Evolutionary conservation across 2,797 vertebrate species (phyloP).

Genomic region (Onychomys arenicola): DNA sequence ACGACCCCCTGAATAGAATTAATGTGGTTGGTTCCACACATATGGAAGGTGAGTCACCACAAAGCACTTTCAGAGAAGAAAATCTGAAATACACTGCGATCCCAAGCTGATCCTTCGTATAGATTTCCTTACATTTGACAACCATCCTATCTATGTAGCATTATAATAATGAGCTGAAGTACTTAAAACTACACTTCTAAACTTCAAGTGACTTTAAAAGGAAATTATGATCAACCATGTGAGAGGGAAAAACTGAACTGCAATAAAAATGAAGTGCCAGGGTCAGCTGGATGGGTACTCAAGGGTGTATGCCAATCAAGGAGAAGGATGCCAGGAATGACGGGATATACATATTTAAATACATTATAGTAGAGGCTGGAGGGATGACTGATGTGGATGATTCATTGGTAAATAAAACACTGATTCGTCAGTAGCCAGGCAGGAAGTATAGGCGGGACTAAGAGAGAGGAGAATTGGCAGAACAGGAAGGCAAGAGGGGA

Average conservation of each 20-base stretch:
- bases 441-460: too few relatives aligned
- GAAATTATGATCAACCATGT: neutral
- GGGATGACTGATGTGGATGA: too few relatives aligned
- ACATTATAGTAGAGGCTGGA: neutral
- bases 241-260: neutral
- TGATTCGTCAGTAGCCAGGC: too few relatives aligned
- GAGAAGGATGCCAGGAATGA: neutral
- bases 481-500: too few relatives aligned
- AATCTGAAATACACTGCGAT: neutral
- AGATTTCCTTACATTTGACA: neutral
- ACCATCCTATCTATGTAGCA: neutral
- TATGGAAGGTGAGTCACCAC: neutral
- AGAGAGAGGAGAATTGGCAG: too few relatives aligned
- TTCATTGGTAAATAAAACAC: too few relatives aligned
- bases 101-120: neutral
- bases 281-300: neutral
- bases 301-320: neutral
- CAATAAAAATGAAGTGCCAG: neutral
- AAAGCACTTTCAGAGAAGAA: slow-evolving; percentile 2
- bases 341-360: neutral
- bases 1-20: neutral
- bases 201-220: neutral
- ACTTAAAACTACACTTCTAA: neutral
- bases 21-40: neutral
- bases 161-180: neutral